Evolutionary conservation across 2,888 invertebrate genomes (phyloP).

Genomic region (Epirrhoe tristata): DNA sequence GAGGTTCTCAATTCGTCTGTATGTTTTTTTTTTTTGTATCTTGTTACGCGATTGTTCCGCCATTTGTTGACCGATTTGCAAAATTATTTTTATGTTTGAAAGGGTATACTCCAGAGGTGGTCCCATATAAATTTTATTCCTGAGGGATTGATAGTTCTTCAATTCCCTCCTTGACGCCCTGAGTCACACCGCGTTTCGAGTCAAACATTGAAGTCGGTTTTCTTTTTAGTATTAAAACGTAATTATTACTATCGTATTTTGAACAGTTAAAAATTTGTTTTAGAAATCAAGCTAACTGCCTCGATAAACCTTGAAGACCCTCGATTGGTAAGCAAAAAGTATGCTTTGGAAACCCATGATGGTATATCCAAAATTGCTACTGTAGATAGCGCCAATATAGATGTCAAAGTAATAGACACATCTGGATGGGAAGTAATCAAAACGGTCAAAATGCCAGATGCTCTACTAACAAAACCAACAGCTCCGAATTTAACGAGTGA

Average conservation of each 20-base stretch:
- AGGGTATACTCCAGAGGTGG: too few relatives aligned
- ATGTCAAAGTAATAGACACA: conserved; percentile 58
- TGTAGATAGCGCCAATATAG: conserved; percentile 53
- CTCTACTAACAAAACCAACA: conserved; percentile 47
- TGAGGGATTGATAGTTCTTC: too few relatives aligned
- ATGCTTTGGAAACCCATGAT: conserved; percentile 54
- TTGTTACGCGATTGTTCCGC: too few relatives aligned
- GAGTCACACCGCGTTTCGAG: too few relatives aligned
- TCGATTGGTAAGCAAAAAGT: conserved; percentile 63
- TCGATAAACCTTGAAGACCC: conserved; percentile 65
- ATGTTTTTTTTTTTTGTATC: too few relatives aligned
- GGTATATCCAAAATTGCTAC: conserved; percentile 55
- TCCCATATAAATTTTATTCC: too few relatives aligned
- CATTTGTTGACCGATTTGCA: too few relatives aligned
- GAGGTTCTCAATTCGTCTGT: too few relatives aligned
- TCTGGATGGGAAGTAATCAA: conserved; percentile 52
- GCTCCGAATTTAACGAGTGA: neutral
- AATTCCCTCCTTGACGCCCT: too few relatives aligned
- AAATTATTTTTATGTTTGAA: too few relatives aligned
- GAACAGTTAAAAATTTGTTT: neutral
- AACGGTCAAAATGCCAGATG: conserved; percentile 56
- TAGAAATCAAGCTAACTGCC: conserved; percentile 68
- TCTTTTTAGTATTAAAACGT: too few relatives aligned
- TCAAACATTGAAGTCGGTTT: too few relatives aligned
- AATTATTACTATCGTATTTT: neutral